Conservation (phyloP, 2,888 invertebrate genomes). For the Macrosoma leucophasiata region DNA sequence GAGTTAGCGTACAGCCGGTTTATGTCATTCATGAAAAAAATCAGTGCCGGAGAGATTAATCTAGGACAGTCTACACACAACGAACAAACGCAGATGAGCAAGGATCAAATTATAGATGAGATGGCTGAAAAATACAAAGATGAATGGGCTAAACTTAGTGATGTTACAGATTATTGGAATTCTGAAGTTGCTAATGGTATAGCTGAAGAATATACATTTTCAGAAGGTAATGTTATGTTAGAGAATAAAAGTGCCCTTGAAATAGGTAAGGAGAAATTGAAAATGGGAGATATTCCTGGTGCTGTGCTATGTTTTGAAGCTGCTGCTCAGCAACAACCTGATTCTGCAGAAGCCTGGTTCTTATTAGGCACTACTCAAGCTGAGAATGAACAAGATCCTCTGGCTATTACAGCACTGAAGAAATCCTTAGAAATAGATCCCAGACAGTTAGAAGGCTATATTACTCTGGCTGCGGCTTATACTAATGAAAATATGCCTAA, state of each 20-base stretch:
- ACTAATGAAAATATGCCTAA: slow-evolving; percentile 97
- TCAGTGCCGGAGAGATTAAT: slow-evolving; percentile 80
- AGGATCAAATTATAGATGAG: slow-evolving; percentile 62
- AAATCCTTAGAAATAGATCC: slow-evolving; percentile 88
- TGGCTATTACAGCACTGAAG: slow-evolving; percentile 93
- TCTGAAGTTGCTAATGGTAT: slow-evolving; percentile 68
- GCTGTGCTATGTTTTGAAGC: slow-evolving; percentile 98
- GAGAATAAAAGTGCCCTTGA: slow-evolving; percentile 86
- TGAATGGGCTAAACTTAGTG: slow-evolving; percentile 87
- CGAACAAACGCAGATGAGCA: slow-evolving; percentile 51
- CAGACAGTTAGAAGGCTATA: slow-evolving; percentile 86
- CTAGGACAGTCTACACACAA: slow-evolving; percentile 64
- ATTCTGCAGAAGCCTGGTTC: slow-evolving; percentile 90
- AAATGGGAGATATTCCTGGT: slow-evolving; percentile 93
- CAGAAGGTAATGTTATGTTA: slow-evolving; percentile 90
- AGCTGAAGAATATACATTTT: slow-evolving; percentile 83
- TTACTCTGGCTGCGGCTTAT: slow-evolving; percentile 94
- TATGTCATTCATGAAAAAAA: slow-evolving; percentile 88
- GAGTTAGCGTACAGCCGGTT: slow-evolving; percentile 86
- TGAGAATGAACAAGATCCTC: slow-evolving; percentile 97
- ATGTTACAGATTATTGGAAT: slow-evolving; percentile 80
- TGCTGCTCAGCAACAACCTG: slow-evolving; percentile 88
- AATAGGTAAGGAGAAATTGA: slow-evolving; percentile 88
- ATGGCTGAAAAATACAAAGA: slow-evolving; percentile 80
- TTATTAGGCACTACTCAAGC: slow-evolving; percentile 94